Evolutionary conservation across 2,797 vertebrate genomes (phyloP).

Genomic region (Lophotriccus pileatus): DNA sequence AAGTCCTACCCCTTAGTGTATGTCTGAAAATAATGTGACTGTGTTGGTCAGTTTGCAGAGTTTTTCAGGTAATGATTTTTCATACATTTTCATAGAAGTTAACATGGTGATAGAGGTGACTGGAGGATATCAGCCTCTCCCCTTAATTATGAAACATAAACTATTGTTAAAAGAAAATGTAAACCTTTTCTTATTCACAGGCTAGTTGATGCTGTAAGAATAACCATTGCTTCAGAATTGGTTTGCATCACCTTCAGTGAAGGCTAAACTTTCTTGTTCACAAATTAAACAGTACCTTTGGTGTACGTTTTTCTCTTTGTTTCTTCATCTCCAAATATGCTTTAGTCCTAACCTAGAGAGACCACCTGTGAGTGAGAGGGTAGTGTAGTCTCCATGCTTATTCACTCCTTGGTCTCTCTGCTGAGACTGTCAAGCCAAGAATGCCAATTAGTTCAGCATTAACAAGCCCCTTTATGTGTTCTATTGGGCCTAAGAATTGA

Average conservation of each 20-base stretch:
- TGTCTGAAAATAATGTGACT: neutral
- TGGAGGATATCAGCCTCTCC: neutral
- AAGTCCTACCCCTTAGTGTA: neutral
- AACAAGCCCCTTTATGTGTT: conserved; percentile 69
- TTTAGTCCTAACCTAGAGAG: conserved; percentile 55
- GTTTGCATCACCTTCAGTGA: neutral
- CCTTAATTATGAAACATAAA: neutral
- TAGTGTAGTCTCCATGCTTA: conserved; percentile 58
- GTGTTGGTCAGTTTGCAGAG: neutral
- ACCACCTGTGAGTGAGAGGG: conserved; percentile 48
- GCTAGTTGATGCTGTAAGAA: neutral
- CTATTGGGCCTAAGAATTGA: conserved; percentile 68
- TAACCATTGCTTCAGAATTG: neutral
- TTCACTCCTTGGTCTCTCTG: conserved; percentile 56
- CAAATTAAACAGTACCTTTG: neutral
- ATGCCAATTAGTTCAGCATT: conserved; percentile 69
- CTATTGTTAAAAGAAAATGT: neutral
- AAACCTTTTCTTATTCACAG: neutral
- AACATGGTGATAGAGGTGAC: neutral
- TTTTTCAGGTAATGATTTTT: neutral
- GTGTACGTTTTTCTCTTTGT: neutral
- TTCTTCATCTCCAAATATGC: conserved; percentile 44
- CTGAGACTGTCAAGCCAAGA: conserved; percentile 63
- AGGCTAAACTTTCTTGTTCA: neutral
- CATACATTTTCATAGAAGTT: neutral